These are phyloP conservation scores for Apotomis turbidana DNA, from an alignment of 2,888 invertebrate species.

Conservation along the genomic window DNA sequence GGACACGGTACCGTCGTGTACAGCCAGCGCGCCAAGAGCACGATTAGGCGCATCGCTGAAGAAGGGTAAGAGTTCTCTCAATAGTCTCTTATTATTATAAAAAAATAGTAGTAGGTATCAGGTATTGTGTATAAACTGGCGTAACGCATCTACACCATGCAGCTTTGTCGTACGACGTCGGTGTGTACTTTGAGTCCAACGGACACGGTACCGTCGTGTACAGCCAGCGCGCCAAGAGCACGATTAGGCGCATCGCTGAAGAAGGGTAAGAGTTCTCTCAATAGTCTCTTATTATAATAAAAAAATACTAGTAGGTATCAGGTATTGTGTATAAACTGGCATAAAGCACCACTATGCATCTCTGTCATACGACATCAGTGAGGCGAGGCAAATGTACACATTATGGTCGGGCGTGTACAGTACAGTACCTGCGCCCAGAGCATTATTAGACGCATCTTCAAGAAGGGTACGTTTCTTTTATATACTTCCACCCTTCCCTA, in stretches of 20 bases:
- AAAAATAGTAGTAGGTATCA: too few relatives aligned
- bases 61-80: too few relatives aligned
- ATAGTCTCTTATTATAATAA: too few relatives aligned
- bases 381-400: constrained; percentile 99
- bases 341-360: constrained; percentile 94
- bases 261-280: too few relatives aligned
- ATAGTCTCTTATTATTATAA: too few relatives aligned
- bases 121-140: constrained; percentile 93
- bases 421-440: constrained; percentile 89
- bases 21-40: constrained; percentile 86
- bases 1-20: constrained; percentile 98
- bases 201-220: constrained; percentile 98
- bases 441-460: constrained; percentile 71
- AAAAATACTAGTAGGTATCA: too few relatives aligned
- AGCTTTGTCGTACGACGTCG: constrained; percentile 95
- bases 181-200: constrained; percentile 99
- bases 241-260: constrained; percentile 75
- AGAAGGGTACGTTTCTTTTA: too few relatives aligned
- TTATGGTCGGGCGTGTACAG: constrained; percentile 94
- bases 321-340: not conserved
- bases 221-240: constrained; percentile 86
- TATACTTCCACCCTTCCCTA: too few relatives aligned
- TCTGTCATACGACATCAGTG: constrained; percentile 94
- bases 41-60: constrained; percentile 70
- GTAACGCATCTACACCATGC: constrained; percentile 98